Evolutionary conservation across 2,113 vertebrate genomes (phyloP), one percentile per base, ranked within the genome.

Genomic region (Myxocyprinus asiaticus): DNA sequence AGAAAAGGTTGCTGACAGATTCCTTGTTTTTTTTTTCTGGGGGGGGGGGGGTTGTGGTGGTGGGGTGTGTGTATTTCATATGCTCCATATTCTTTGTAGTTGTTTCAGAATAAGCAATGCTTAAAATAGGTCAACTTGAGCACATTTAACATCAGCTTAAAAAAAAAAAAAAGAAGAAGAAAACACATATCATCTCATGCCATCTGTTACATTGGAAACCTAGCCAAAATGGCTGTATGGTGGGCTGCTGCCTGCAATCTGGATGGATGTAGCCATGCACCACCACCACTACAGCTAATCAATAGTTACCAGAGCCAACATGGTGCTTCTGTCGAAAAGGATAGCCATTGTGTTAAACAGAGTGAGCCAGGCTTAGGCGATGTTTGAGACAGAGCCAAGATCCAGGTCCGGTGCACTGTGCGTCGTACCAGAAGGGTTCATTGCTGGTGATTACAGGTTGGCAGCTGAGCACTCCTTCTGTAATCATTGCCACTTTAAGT

Each of bases 131-230:
- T 71, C 76, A 59, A 14, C 75, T 11, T 72, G 55, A 53, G 56
- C 10, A 6, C 70, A 44, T 33, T 51, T 76, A 58, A 86, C 86
- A 86, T 85, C 87, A 89, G 88, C 89, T 86, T n/a, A 55, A 78
- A 69, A 68, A 67, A 15, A 15, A 45, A 33, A 3, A 33, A 33
- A 33, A 33, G 22, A 33, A 33, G 22, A 33, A 33, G 22, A 33
- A 33, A 33, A 33, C 22, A 33, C 22, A 33, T 33, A 1, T 33
- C 22, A 33, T 55, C 83, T 80, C 81, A 76, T 69, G 84, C 88
- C 88, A 89, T 89, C 87, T 88, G 85, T 89, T 81, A 82, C 85
- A 74, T 84, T 83, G 86, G 84, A 87, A 86, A 88, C 65, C 65
- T 56, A 83, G 78, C 85, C 85, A 88, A 87, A 85, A 88, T 88